Percentiles rank a stretch among this genome's conserved stretches.
Conservation (phyloP, 1,140 invertebrate species). For the Zaprionus gabonicus region DNA sequence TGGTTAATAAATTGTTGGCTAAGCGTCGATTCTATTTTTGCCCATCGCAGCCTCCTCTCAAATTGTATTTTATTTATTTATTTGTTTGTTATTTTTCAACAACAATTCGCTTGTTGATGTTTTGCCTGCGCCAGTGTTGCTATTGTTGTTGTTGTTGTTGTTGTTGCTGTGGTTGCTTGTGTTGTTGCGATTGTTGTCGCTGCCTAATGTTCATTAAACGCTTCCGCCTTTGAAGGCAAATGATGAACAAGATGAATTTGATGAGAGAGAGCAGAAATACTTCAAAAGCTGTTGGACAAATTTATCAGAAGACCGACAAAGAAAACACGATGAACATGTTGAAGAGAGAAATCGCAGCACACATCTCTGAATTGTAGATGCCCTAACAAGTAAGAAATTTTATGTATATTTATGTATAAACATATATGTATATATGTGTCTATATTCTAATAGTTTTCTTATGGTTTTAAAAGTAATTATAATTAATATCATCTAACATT, state of each 20-base stretch:
- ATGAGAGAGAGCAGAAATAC: slow-evolving; percentile 44
- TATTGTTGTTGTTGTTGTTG: slow-evolving; percentile 23
- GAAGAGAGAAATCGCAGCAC: not conserved
- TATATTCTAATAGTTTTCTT: too few species aligned
- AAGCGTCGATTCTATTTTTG: slow-evolving; percentile 50
- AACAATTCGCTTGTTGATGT: slow-evolving; percentile 39
- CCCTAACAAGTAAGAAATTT: not conserved
- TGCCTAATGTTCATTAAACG: slow-evolving; percentile 72
- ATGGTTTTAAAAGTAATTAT: too few species aligned
- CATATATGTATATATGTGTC: too few species aligned
- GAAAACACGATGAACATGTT: slow-evolving; percentile 1
- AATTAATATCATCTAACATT: too few species aligned
- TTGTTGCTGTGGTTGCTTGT: slow-evolving; percentile 31
- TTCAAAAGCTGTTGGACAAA: slow-evolving; percentile 41
- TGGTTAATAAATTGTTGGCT: slow-evolving; percentile 74
- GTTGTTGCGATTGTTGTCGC: slow-evolving; percentile 47
- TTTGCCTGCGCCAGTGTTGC: not conserved
- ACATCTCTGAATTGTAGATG: not conserved
- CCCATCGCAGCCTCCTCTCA: not conserved
- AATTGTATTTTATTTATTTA: slow-evolving; percentile 24
- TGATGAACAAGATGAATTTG: slow-evolving; percentile 37
- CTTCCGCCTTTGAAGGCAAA: slow-evolving; percentile 59
- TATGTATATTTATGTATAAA: too few species aligned
- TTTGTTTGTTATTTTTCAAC: slow-evolving; percentile 34
- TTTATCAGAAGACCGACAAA: slow-evolving; percentile 21